phyloP scores from a whole-genome alignment of 2,888 invertebrate species.

The Halictus ligatus region DNA sequence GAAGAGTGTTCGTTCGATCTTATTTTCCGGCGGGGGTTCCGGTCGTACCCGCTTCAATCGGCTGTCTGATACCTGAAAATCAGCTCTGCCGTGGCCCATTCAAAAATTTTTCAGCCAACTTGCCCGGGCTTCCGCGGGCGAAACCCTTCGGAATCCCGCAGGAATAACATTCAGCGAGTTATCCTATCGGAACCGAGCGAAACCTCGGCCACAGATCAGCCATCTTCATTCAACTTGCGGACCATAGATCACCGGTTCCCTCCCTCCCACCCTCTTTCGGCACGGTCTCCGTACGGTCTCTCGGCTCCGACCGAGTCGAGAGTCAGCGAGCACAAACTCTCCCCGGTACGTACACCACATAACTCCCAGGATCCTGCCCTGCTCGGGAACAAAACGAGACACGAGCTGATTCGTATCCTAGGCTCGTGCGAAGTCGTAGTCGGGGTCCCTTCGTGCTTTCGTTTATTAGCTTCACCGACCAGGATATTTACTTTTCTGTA shows the following conservation, averaged over 20 bases:
- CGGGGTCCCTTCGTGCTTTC: constrained; percentile 17
- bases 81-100: constrained; percentile 37
- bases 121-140: constrained; percentile 9
- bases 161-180: constrained; percentile 43
- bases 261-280: background rate
- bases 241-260: constrained; percentile 54
- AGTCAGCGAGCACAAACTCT: constrained; percentile 20
- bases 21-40: constrained; percentile 28
- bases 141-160: constrained; percentile 34
- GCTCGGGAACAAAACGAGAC: constrained; percentile 43
- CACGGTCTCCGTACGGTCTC: background rate
- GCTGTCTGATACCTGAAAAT: constrained; percentile 37
- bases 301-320: background rate
- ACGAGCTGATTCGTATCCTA: constrained; percentile 45
- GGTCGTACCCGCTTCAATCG: constrained; percentile 28
- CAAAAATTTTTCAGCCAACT: constrained; percentile 46
- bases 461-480: constrained; percentile 11
- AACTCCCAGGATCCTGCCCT: constrained; percentile 39
- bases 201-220: constrained; percentile 60
- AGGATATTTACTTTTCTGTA: constrained; percentile 14
- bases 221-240: constrained; percentile 58
- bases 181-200: constrained; percentile 45
- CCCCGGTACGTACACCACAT: constrained; percentile 7
- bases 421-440: constrained; percentile 10
- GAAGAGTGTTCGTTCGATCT: constrained; percentile 25